Evolutionary conservation across 1,140 invertebrate genomes (phyloP).

Genomic region (Mizuhopecten yessoensis): DNA sequence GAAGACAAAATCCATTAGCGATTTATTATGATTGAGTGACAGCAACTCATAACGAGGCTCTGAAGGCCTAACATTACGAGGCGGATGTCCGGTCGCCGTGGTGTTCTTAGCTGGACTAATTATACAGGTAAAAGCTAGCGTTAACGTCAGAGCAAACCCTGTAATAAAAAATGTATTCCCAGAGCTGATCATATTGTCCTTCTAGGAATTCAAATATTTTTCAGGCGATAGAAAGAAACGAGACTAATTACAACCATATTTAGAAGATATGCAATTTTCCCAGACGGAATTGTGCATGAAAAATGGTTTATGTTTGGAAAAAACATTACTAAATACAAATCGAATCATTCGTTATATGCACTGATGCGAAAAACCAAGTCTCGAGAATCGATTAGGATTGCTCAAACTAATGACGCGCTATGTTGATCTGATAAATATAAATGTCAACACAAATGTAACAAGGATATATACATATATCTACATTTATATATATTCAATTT

Average conservation of each 20-base stretch:
- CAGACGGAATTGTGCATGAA: background rate
- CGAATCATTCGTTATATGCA: background rate
- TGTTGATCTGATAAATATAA: background rate
- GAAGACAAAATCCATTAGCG: background rate
- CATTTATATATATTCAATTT: no score
- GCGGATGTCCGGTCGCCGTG: background rate
- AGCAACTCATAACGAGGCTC: background rate
- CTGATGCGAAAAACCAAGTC: background rate
- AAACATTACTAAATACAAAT: no score
- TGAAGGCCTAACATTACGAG: background rate
- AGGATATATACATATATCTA: no score
- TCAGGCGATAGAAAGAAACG: background rate
- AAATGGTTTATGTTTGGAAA: background rate
- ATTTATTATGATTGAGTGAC: background rate
- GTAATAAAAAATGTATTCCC: background rate
- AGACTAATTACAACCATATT: background rate
- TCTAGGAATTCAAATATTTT: background rate
- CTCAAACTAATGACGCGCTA: background rate
- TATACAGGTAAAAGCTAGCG: background rate
- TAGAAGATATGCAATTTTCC: background rate
- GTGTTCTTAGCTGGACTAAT: background rate
- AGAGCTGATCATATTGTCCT: background rate
- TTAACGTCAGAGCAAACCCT: background rate
- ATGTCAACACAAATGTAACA: no score
- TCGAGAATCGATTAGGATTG: background rate